phyloP scores from a whole-genome alignment of 2,113 vertebrate species.

The Loxodonta africana region DNA sequence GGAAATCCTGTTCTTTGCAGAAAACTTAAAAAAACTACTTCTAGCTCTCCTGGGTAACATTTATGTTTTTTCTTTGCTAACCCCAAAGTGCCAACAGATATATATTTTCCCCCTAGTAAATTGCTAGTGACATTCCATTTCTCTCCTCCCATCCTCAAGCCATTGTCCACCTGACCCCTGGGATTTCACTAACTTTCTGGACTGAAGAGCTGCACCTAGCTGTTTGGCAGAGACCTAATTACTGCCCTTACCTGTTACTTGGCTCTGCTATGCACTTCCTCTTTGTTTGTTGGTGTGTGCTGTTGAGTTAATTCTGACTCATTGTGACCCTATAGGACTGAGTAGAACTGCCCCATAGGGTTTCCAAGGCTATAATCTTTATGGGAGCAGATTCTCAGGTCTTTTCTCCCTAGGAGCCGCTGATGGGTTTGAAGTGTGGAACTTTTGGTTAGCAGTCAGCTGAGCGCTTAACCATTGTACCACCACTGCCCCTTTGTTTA shows the following conservation, averaged over 20 bases:
- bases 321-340: too few relatives aligned
- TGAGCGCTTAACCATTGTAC: not conserved
- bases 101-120: slow-evolving; percentile 52
- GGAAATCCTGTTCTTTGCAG: slow-evolving; percentile 76
- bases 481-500: not conserved
- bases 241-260: not conserved
- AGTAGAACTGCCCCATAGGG: not conserved
- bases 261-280: not conserved
- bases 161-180: slow-evolving; percentile 41
- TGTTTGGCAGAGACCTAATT: not conserved
- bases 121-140: slow-evolving; percentile 59
- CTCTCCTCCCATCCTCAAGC: slow-evolving; percentile 26
- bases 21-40: slow-evolving; percentile 71
- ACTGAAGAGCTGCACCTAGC: not conserved
- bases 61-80: slow-evolving; percentile 66
- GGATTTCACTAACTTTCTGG: not conserved
- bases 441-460: not conserved
- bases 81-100: slow-evolving; percentile 54
- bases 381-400: not conserved
- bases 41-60: slow-evolving; percentile 48
- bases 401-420: not conserved
- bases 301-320: not conserved
- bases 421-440: not conserved
- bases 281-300: not conserved
- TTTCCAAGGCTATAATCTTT: not conserved